These are phyloP conservation scores for Otus scops DNA, from an alignment of 2,797 vertebrate species.

Conservation along the genomic window DNA sequence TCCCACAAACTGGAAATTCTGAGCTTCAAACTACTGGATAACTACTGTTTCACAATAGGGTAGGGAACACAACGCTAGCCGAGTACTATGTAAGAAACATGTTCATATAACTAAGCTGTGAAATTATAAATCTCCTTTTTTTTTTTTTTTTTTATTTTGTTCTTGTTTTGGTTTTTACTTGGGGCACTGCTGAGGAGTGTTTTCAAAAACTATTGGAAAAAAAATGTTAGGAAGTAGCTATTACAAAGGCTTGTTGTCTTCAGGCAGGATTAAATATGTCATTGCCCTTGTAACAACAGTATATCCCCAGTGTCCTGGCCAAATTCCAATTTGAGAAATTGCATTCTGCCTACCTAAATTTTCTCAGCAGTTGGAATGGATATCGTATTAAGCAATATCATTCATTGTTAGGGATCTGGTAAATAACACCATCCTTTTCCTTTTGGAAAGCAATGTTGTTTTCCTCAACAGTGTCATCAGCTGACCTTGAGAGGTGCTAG, in stretches of 20 bases:
- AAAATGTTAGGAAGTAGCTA: not conserved
- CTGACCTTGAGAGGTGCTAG: not conserved
- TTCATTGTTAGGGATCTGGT: not conserved
- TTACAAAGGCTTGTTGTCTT: slow-evolving; percentile 17
- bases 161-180: not conserved
- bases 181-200: not conserved
- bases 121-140: not conserved
- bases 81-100: not conserved
- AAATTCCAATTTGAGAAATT: slow-evolving; percentile 42
- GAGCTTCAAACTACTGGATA: not conserved
- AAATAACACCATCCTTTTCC: not conserved
- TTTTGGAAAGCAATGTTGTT: not conserved
- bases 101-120: not conserved
- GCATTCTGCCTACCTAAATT: slow-evolving; percentile 18
- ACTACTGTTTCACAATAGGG: not conserved
- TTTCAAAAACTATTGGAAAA: not conserved
- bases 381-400: not conserved
- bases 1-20: not conserved
- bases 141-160: not conserved
- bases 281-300: not conserved
- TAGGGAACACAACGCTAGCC: not conserved
- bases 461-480: not conserved
- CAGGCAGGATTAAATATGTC: slow-evolving; percentile 27
- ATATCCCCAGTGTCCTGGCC: not conserved
- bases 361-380: slow-evolving; percentile 18